Percentiles rank a stretch among this genome's conserved stretches.
phyloP scores from a whole-genome alignment of 2,888 invertebrate species.

The Shargacucullia verbasci region DNA sequence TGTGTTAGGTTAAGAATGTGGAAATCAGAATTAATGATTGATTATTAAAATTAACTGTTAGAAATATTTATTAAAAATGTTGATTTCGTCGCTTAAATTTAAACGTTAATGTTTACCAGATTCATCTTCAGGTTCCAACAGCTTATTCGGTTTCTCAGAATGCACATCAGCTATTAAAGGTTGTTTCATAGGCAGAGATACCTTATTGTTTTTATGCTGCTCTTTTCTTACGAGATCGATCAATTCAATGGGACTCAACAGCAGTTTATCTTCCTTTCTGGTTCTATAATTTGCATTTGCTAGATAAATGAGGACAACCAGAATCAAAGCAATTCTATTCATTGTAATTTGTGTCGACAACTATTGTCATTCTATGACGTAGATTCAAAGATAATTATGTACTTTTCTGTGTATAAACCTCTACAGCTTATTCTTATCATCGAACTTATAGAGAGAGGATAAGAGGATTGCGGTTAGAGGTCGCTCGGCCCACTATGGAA shows the following conservation, averaged over 20 bases:
- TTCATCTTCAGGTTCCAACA: constrained; percentile 32
- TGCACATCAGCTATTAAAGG: neutral
- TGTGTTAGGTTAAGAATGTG: too few relatives aligned
- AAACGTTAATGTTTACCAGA: constrained; percentile 28
- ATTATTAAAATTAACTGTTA: too few relatives aligned
- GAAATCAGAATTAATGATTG: too few relatives aligned
- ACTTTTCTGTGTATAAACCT: too few relatives aligned
- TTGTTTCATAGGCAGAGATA: constrained; percentile 2
- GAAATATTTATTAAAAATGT: too few relatives aligned
- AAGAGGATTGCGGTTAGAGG: too few relatives aligned
- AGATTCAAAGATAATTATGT: too few relatives aligned
- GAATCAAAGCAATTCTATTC: constrained; percentile 26
- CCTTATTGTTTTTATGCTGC: constrained; percentile 41
- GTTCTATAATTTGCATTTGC: constrained; percentile 31
- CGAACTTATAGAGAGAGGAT: too few relatives aligned
- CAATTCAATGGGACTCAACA: constrained; percentile 66
- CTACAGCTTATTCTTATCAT: too few relatives aligned
- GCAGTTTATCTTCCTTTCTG: constrained; percentile 59
- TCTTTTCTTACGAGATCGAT: constrained; percentile 69
- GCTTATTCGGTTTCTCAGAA: constrained; percentile 18
- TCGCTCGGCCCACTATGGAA: too few relatives aligned
- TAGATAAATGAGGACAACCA: constrained; percentile 26
- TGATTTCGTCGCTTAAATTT: too few relatives aligned
- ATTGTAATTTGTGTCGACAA: constrained; percentile 10
- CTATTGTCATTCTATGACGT: too few relatives aligned